Percentiles rank a stretch among this genome's conserved stretches.
Conservation (phyloP, 2,113 vertebrate genomes). For the Procapra przewalskii region DNA sequence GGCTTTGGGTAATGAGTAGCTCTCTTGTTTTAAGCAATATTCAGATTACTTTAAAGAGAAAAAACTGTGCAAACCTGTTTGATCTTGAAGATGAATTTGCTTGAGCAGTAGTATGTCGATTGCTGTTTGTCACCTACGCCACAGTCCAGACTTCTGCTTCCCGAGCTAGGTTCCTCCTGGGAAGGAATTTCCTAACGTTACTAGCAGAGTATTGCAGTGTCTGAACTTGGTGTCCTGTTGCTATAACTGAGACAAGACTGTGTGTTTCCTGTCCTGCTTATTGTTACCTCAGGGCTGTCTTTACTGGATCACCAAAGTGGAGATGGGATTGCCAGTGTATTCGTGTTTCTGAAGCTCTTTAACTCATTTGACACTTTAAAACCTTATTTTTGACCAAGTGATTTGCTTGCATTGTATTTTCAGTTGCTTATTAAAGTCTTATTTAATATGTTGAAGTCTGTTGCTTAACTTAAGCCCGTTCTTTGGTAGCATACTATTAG, state of each 20-base stretch:
- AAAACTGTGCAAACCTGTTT: neutral
- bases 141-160: neutral
- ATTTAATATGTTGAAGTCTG: neutral
- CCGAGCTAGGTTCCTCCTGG: neutral
- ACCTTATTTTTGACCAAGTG: neutral
- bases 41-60: neutral
- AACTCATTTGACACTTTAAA: neutral
- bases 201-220: neutral
- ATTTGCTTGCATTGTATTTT: neutral
- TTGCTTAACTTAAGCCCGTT: neutral
- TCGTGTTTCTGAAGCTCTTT: constrained; percentile 4
- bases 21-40: constrained; percentile 9
- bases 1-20: neutral
- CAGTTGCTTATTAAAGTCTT: neutral
- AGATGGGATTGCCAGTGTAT: neutral
- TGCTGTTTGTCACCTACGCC: neutral
- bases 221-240: neutral
- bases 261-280: neutral
- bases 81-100: neutral
- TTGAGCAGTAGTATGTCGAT: neutral
- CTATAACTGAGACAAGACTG: neutral
- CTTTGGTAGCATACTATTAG: neutral
- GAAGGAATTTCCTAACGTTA: neutral
- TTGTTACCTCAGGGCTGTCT: neutral
- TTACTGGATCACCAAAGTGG: neutral